Base-by-base conservation (phyloP, 2,797 vertebrate species). In the Hephaestus fuliginosus region DNA sequence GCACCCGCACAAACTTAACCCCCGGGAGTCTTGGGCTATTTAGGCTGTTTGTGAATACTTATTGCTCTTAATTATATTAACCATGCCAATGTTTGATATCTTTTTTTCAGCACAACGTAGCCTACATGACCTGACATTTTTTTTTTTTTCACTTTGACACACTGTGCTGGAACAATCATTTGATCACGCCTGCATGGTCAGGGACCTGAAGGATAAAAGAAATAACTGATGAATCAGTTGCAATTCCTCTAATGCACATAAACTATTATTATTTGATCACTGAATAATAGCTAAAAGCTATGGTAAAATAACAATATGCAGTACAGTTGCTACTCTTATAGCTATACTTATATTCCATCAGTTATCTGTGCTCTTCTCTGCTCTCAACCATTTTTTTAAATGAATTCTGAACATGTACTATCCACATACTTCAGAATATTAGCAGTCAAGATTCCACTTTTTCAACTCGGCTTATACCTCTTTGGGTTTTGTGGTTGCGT, bases 191-290 rank as follows among this genome's bases (percentile, higher is more conserved):
- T 3, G 30, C 30, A 33, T 33, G 30, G 30, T 33, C 5, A 33
- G 30, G 5, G 30, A 33, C 30, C 2, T 33, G 30, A 33, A 33
- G 30, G 30, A 5, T 33, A 33, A 49, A 61, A 80, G 4, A 80
- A 57, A 82, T 68, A 1, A 44, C 39, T 36, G 15, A 51, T 52
- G 10, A 58, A 76, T 70, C 58, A 65, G 11, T 53, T 48, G 11
- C 15, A 58, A 62, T 71, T 57, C 33, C 49, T 61, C 49, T 44
- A 10, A 46, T 61, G 25, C 20, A 49, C 22, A 83, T 44, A 73
- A 46, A 28, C 49, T 73, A 48, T 13, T 18, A 77, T 64, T 28
- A 49, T 62, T 13, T 67, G 51, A 66, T 81, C 41, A 57, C 20
- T 18, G 58, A 11, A 70, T 55, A 33, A 74, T 36, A 8, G 30